Evolutionary conservation across 2,797 vertebrate species (phyloP).

Genomic region (Neomorphus geoffroyi): DNA sequence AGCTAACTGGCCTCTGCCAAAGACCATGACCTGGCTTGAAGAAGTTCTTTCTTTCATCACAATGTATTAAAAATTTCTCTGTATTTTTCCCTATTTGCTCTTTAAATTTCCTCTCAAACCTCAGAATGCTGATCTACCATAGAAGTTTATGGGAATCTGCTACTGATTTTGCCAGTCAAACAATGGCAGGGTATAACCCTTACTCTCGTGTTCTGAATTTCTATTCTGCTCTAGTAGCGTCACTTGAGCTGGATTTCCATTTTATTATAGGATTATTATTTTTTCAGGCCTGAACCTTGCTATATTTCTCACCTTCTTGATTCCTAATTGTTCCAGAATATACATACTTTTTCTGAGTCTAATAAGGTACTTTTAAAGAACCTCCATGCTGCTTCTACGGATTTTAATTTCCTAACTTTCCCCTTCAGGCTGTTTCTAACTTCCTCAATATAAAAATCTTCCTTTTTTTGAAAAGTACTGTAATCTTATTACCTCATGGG

Average conservation of each 20-base stretch:
- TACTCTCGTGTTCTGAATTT: slow-evolving; percentile 34
- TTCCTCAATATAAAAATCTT: slow-evolving; percentile 74
- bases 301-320: slow-evolving; percentile 66
- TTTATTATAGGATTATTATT: slow-evolving; percentile 59
- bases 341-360: slow-evolving; percentile 17
- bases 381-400: slow-evolving; percentile 45
- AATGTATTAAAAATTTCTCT: neutral
- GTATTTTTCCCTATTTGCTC: neutral
- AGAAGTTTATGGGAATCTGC: slow-evolving; percentile 35
- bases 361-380: slow-evolving; percentile 53
- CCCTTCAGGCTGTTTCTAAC: slow-evolving; percentile 70
- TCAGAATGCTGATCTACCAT: slow-evolving; percentile 12
- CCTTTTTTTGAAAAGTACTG: slow-evolving; percentile 66
- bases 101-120: slow-evolving; percentile 33
- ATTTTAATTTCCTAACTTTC: slow-evolving; percentile 74
- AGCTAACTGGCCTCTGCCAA: neutral
- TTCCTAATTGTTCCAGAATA: slow-evolving; percentile 60
- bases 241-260: slow-evolving; percentile 52
- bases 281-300: slow-evolving; percentile 23
- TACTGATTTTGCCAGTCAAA: slow-evolving; percentile 21
- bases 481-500: slow-evolving; percentile 74
- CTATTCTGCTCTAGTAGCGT: slow-evolving; percentile 29
- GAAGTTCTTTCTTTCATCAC: neutral
- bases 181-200: slow-evolving; percentile 58
- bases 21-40: neutral